Evolutionary conservation across 2,888 invertebrate genomes (phyloP).

Genomic region (Julus scandinavius): DNA sequence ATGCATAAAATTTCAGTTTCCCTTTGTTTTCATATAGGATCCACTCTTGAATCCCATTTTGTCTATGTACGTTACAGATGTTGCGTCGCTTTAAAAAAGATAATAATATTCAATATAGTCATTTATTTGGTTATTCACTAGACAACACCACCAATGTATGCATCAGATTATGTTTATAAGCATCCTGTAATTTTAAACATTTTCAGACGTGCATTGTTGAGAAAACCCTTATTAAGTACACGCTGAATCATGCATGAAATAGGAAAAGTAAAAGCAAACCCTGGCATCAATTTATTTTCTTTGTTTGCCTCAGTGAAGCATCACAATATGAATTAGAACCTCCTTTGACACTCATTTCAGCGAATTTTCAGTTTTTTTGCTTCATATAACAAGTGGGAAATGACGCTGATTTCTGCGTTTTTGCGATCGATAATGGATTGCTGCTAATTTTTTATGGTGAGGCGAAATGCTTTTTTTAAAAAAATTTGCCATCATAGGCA

Average conservation of each 20-base stretch:
- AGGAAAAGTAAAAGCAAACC: slow-evolving; percentile 3
- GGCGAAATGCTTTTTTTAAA: not conserved
- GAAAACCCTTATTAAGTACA: not conserved
- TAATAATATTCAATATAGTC: not conserved
- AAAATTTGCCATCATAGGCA: not conserved
- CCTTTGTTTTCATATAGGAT: not conserved
- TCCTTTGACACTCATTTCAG: slow-evolving; percentile 5
- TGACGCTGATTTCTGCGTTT: not conserved
- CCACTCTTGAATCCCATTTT: not conserved
- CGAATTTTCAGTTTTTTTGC: slow-evolving; percentile 22
- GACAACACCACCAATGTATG: not conserved
- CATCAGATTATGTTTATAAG: not conserved
- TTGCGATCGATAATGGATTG: not conserved
- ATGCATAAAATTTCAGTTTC: not conserved
- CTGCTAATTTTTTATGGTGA: slow-evolving; percentile 3
- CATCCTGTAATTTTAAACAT: not conserved
- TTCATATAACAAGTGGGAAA: not conserved
- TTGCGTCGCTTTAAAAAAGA: not conserved
- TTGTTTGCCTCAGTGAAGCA: not conserved
- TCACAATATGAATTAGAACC: not conserved
- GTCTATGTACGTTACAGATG: not conserved
- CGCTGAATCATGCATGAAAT: slow-evolving; percentile 28
- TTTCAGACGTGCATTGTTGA: not conserved
- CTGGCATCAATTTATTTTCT: not conserved
- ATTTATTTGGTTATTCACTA: not conserved